phyloP scores from a whole-genome alignment of 1,140 invertebrate genomes.

The Eumeta japonica region DNA sequence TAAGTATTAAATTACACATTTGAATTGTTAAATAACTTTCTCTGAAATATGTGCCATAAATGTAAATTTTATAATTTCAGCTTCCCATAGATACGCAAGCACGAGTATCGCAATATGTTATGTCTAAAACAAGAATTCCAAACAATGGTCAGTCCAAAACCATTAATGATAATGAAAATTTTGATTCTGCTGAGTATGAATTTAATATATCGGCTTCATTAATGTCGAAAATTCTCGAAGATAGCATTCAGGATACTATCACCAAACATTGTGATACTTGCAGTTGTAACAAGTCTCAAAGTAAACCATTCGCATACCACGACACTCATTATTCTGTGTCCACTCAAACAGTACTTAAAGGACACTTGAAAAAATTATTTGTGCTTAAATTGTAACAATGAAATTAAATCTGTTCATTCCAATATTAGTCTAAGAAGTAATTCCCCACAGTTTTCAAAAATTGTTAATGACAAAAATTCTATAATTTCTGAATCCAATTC shows the following conservation, averaged over 20 bases:
- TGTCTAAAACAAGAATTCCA: conserved; percentile 63
- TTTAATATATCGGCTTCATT: conserved; percentile 89
- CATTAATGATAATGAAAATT: conserved; percentile 48
- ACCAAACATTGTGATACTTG: conserved; percentile 81
- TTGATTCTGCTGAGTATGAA: conserved; percentile 56
- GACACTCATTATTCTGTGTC: conserved; percentile 59
- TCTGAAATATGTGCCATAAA: too few species aligned
- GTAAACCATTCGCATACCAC: conserved; percentile 61
- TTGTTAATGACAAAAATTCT: conserved; percentile 35
- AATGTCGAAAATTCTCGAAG: conserved; percentile 90
- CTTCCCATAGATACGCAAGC: conserved; percentile 87
- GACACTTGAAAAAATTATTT: conserved; percentile 55
- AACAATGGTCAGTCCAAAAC: conserved; percentile 42
- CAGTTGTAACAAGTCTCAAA: conserved; percentile 65
- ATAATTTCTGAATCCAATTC: too few species aligned
- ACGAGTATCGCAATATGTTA: conserved; percentile 78
- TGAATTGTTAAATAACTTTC: too few species aligned
- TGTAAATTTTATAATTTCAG: conserved; percentile 57
- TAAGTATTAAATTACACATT: too few species aligned
- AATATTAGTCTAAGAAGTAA: conserved; percentile 38
- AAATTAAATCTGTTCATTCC: conserved; percentile 45
- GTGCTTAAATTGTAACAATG: conserved; percentile 60
- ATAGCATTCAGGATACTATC: conserved; percentile 72
- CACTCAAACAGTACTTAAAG: conserved; percentile 60
- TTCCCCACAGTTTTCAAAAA: conserved; percentile 34